Conservation (phyloP, 2,797 vertebrate genomes). For the Florisuga fusca region DNA sequence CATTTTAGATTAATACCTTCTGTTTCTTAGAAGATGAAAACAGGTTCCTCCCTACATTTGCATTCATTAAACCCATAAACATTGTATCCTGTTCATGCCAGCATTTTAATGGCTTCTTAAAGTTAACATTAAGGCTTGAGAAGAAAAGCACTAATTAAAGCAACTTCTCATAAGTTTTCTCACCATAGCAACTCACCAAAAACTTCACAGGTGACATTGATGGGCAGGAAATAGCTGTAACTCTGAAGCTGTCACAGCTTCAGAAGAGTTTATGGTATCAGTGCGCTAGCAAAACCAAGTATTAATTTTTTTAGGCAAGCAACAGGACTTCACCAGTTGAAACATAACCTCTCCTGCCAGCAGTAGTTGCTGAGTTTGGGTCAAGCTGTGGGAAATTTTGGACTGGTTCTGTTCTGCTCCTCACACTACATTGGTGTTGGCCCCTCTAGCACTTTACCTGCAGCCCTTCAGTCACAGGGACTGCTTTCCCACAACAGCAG, state of each 20-base stretch:
- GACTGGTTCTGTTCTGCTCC: accelerated
- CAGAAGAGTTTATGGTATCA: not conserved
- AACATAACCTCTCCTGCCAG: not conserved
- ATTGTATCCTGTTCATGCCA: not conserved
- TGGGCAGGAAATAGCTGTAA: not conserved
- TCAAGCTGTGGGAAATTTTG: not conserved
- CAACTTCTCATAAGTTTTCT: not conserved
- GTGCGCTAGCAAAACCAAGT: not conserved
- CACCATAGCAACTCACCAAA: not conserved
- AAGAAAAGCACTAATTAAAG: not conserved
- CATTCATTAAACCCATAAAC: constrained; percentile 3
- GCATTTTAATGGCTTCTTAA: not conserved
- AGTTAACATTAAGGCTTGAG: not conserved
- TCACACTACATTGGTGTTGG: not conserved
- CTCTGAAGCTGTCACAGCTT: not conserved
- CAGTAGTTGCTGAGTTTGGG: accelerated
- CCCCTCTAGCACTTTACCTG: not conserved
- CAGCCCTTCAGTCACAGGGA: not conserved
- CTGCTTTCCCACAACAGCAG: not conserved
- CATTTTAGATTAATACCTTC: constrained; percentile 23
- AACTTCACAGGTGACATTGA: not conserved
- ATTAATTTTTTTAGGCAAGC: not conserved
- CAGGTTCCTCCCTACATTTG: not conserved
- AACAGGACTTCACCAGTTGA: not conserved
- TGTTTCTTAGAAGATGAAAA: constrained; percentile 14